phyloP scores from a whole-genome alignment of 2,113 vertebrate genomes.

The Nycticorax nycticorax region DNA sequence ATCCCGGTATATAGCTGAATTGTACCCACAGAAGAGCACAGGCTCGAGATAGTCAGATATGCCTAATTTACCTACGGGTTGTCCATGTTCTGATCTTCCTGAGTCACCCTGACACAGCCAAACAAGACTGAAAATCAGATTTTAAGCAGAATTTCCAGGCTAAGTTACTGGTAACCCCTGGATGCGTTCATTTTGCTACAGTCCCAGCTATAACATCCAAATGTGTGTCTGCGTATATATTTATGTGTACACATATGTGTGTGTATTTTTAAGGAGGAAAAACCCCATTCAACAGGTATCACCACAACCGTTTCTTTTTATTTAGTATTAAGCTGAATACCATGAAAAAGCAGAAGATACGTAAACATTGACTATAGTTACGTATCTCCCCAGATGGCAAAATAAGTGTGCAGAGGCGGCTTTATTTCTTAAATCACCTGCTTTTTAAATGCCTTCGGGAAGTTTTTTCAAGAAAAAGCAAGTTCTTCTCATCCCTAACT shows the following conservation, averaged over 20 bases:
- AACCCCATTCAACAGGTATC: background rate
- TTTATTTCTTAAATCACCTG: background rate
- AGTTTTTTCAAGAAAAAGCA: background rate
- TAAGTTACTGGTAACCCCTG: background rate
- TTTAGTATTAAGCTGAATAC: background rate
- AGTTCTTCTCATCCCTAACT: background rate
- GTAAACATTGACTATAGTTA: background rate
- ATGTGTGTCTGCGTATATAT: rapidly evolving
- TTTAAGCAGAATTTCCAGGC: background rate
- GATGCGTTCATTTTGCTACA: background rate
- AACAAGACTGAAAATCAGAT: background rate
- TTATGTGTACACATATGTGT: rapidly evolving
- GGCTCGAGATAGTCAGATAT: background rate
- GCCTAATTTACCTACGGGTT: background rate
- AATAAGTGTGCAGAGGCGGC: background rate
- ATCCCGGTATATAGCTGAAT: background rate
- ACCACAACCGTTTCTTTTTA: background rate
- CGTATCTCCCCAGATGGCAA: background rate
- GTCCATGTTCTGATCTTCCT: background rate
- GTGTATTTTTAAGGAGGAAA: background rate
- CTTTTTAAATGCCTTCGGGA: background rate
- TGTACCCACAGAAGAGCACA: background rate
- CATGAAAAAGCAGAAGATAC: background rate
- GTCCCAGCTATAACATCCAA: background rate
- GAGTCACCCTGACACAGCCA: background rate